Evolutionary conservation across 2,888 invertebrate species (phyloP), one percentile per base, ranked within the genome.

Genomic region (Alloscopus bannaensis): DNA sequence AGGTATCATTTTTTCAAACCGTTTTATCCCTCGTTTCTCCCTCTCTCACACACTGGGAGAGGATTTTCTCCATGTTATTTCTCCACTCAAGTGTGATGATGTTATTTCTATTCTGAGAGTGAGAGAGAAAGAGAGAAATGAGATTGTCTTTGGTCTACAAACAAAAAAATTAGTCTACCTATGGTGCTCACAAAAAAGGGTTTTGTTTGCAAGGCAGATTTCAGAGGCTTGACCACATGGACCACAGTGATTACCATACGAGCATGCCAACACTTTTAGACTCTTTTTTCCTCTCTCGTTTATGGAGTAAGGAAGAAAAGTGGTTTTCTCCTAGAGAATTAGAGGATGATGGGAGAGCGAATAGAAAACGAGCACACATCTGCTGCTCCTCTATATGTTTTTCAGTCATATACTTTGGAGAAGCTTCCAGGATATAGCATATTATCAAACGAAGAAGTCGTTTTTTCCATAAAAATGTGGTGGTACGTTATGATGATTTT

Each of bases 221-320:
- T 77, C 40, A 45, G 55, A 64, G 55, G 69, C 64, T 57, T 70
- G 77, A 77, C 77, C 77, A 77, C 77, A 70, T 77, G 64, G 77
- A 77, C 77, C 77, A 65, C 77, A 77, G 40, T 40, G 65, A 75
- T 75, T 75, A 75, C 75, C 75, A 75, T 75, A 75, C 42, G 73
- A 73, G 47, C 57, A 59, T 55, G 52, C 52, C 47, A 71, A 52
- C 71, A 71, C 57, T 69, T 69, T 59, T 29, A 50, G 68, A 70
- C 31, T 47, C 59, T 62, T 71, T 28, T 69, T 69, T 29, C 59
- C 31, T 47, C 59, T 62, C 62, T 28, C 59, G 57, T 29, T 52
- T 66, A 45, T 59, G 28, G 42, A 40, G 42, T 40, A 24, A 59
- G 69, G 59, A 69, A 36, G 26, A 45, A 42, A 57, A 45, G 69